A percentile compares a stretch with the other conserved stretches of the same genome.
These are phyloP conservation scores for Tetramorium alpestre DNA, from an alignment of 1,140 invertebrate species.

Conservation along the genomic window DNA sequence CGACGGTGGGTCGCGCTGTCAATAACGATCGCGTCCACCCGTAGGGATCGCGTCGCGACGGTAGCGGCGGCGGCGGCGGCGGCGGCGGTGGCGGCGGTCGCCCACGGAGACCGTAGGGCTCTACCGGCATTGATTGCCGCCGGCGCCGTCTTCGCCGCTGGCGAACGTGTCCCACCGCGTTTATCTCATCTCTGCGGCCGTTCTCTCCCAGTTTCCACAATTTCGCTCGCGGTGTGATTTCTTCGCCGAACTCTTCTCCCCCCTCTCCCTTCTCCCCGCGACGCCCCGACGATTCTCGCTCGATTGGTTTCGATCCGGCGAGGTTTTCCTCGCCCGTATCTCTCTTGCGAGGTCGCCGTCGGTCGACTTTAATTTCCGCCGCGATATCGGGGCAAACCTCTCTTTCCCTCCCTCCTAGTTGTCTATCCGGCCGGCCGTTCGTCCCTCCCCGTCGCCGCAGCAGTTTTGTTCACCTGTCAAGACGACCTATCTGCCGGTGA, in stretches of 20 bases:
- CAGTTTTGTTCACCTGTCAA: constrained; percentile 77
- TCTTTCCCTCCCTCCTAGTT: not conserved
- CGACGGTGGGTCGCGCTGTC: not conserved
- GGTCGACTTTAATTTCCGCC: constrained; percentile 41
- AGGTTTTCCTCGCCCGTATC: not conserved
- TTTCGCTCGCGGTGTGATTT: not conserved
- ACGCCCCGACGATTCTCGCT: not conserved
- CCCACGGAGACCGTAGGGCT: not conserved
- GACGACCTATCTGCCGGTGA: constrained; percentile 76
- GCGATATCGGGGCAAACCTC: not conserved
- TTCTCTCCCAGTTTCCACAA: not conserved
- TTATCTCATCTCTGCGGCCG: not conserved
- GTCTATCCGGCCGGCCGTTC: not conserved
- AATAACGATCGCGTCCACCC: not conserved
- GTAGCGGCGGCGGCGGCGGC: not conserved
- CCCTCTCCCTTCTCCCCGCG: not conserved
- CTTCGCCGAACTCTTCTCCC: not conserved
- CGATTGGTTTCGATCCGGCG: not conserved
- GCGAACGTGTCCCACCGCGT: not conserved
- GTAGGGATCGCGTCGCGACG: not conserved
- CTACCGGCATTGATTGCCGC: constrained; percentile 46
- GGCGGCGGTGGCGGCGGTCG: not conserved
- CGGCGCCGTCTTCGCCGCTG: not conserved
- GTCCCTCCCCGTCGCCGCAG: not conserved
- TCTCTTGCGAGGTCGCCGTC: not conserved